These are phyloP conservation scores for Disparrhopalites patrizii DNA, from an alignment of 2,888 invertebrate species.

Conservation along the genomic window DNA sequence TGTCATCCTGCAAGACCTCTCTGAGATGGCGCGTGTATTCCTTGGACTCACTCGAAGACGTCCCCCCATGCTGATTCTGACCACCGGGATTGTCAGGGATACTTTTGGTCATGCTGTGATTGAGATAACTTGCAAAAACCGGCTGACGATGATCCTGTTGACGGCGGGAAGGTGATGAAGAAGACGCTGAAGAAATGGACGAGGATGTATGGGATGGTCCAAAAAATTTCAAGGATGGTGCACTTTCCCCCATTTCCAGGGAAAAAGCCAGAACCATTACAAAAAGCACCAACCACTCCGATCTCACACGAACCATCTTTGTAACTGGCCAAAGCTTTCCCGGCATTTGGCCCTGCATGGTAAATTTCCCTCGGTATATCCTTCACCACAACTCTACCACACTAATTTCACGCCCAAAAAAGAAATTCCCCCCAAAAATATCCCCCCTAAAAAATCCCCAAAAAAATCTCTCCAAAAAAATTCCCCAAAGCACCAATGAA, in stretches of 20 bases:
- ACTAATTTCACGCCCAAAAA: no score
- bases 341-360: no score
- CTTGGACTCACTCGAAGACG: slow-evolving; percentile 35
- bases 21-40: slow-evolving; percentile 45
- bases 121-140: slow-evolving; percentile 9
- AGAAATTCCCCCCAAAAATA: no score
- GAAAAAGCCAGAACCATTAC: background rate
- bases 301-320: background rate
- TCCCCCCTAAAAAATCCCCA: no score
- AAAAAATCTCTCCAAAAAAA: no score
- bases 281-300: background rate
- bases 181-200: background rate
- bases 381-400: no score
- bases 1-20: slow-evolving; percentile 44
- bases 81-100: background rate
- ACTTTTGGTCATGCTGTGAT: slow-evolving; percentile 23
- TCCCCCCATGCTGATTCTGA: background rate
- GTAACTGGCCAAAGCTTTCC: background rate
- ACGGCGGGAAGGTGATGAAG: background rate
- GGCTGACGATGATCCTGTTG: background rate
- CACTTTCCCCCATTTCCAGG: slow-evolving; percentile 19
- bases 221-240: slow-evolving; percentile 43
- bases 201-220: slow-evolving; percentile 15
- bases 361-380: no score
- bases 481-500: background rate